Base-by-base conservation (phyloP, 1,140 invertebrate genomes). In the Drosophila kepulauana region DNA sequence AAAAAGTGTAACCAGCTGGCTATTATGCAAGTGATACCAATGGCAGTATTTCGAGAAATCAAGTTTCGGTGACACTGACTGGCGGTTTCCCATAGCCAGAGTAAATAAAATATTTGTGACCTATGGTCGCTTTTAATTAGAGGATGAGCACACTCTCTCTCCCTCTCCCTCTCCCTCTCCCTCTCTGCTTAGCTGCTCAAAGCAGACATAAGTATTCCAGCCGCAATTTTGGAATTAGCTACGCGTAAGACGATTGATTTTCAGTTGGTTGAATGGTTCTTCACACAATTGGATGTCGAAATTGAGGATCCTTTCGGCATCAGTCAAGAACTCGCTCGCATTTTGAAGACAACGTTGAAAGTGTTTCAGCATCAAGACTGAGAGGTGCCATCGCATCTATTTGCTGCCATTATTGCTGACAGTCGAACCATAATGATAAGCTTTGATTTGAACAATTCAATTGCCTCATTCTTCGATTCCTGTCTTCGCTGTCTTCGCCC, bases 351-450 rank as follows among this genome's bases (percentile, higher is more conserved):
- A 6, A 52, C 54, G 0, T 1, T 75, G 16, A 8, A 28, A 5
- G 33, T 49, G 1, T 59, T 52, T 16, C 7, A 54, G 46, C 7
- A 46, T 8, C 45, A n/a, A 2, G 25, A n/a, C 28, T 51, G 59
- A 51, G 38, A 64, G 0, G 1, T 15, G 8, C 59, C 59, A 0
- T 16, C 52, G 1, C 49, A 71, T 20, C 71, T 82, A 7, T 82
- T 82, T 54, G 78, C 68, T 10, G 75, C 68, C 45, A 62, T 81
- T n/a, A 71, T 81, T n/a, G 72, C 71, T 5, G 78, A 82, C 45
- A 45, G 59, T 69, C 75, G 81, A 7, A 75, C 75, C 1, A 69
- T 78, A 0, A 57, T 73, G n/a, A n/a, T 81, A 10, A 33, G 43
- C 30, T 57, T 82, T 11, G 81, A 82, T 8, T 43, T 82, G 4